phyloP scores from a whole-genome alignment of 2,797 vertebrate species.

The Dendrocincla fuliginosa region DNA sequence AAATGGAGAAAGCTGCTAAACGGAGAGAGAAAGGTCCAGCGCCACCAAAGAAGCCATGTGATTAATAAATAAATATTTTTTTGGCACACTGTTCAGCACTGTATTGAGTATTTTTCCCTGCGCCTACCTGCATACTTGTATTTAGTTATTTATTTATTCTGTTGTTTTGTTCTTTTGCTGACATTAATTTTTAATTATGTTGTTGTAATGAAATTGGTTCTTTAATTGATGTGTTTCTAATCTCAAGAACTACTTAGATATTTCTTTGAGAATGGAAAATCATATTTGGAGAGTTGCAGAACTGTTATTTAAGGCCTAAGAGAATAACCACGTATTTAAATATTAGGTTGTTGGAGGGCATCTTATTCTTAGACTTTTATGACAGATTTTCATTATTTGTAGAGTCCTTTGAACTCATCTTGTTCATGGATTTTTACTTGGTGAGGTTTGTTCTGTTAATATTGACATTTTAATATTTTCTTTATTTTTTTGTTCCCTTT shows the following conservation, averaged over 20 bases:
- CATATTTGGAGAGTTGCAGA: not conserved
- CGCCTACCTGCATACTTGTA: not conserved
- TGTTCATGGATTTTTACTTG: not conserved
- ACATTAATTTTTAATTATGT: not conserved
- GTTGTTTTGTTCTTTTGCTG: not conserved
- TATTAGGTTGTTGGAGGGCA: not conserved
- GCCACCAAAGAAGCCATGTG: constrained; percentile 42
- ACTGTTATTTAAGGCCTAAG: not conserved
- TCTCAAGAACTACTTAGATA: not conserved
- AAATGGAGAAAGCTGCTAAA: constrained; percentile 74
- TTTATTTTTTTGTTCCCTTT: not conserved
- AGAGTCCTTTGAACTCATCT: not conserved
- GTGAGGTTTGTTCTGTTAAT: not conserved
- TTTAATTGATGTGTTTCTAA: not conserved
- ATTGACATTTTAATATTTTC: not conserved
- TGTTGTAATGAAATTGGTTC: not conserved
- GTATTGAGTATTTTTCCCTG: not conserved
- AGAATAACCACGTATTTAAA: not conserved
- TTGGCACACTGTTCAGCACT: not conserved
- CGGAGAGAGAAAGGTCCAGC: constrained; percentile 37
- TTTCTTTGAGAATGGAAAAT: not conserved
- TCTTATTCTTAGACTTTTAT: not conserved
- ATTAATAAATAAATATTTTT: constrained; percentile 7
- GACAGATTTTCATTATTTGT: not conserved
- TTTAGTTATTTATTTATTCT: not conserved